phyloP scores from a whole-genome alignment of 2,797 vertebrate species.

The Corythornis leucogaster region DNA sequence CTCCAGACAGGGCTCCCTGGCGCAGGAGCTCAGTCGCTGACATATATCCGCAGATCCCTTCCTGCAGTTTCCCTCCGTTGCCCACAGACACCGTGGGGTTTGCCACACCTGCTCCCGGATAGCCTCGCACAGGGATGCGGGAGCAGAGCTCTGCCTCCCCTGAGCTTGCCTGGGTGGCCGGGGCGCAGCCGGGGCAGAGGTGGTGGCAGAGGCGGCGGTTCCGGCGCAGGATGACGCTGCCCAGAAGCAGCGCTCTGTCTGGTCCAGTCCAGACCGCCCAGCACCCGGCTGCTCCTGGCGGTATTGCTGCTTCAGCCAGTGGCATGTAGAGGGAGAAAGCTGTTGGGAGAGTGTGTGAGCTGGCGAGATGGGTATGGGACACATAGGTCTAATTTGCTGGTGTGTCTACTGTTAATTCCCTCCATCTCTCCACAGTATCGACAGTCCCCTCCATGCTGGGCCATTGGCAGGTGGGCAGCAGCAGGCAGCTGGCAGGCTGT shows the following conservation, averaged over 20 bases:
- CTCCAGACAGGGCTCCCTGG: slow-evolving; percentile 25
- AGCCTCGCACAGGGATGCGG: not conserved
- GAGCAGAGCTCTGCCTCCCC: not conserved
- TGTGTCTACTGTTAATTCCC: slow-evolving; percentile 34
- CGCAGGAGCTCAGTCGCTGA: not conserved
- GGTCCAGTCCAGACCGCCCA: not conserved
- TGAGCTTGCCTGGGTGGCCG: not conserved
- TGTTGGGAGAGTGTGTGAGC: not conserved
- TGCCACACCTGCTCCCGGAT: not conserved
- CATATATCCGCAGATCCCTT: not conserved
- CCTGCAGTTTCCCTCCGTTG: slow-evolving; percentile 14
- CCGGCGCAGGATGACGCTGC: not conserved
- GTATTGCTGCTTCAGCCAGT: accelerated
- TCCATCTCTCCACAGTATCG: slow-evolving; percentile 77
- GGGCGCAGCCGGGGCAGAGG: not conserved
- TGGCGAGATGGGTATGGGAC: not conserved
- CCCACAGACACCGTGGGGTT: not conserved
- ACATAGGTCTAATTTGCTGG: accelerated
- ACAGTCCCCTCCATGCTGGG: slow-evolving; percentile 48
- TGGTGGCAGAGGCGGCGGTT: not conserved
- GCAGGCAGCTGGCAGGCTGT: slow-evolving; percentile 48
- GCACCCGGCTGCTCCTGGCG: accelerated
- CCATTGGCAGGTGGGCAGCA: slow-evolving; percentile 42
- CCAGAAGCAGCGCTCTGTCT: not conserved
- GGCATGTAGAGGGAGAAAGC: not conserved